These are phyloP conservation scores for Isotomurus palustris DNA, from an alignment of 2,888 invertebrate genomes.

Conservation along the genomic window DNA sequence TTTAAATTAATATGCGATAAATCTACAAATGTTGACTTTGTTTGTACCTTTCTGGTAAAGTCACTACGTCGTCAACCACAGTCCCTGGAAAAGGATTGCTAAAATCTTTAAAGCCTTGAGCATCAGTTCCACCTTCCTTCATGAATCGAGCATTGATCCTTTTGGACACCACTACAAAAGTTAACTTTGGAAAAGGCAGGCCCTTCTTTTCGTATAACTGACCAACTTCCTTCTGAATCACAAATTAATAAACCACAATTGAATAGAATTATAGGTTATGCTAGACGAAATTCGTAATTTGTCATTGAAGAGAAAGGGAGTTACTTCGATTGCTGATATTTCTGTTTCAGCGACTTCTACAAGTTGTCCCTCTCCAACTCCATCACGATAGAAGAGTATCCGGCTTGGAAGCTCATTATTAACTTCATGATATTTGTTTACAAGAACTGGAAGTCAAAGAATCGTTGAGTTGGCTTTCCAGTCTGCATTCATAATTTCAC, in stretches of 20 bases:
- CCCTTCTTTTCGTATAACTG: not conserved
- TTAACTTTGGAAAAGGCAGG: constrained; percentile 52
- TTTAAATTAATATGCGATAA: too few relatives aligned
- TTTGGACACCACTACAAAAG: constrained; percentile 83
- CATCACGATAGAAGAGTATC: constrained; percentile 85
- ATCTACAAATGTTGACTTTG: too few relatives aligned
- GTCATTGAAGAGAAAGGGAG: too few relatives aligned
- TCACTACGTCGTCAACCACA: constrained; percentile 77
- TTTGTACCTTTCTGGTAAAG: constrained; percentile 60
- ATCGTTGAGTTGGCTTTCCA: too few relatives aligned
- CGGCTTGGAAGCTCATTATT: constrained; percentile 61
- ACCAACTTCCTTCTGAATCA: too few relatives aligned
- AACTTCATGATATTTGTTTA: not conserved
- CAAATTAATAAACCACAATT: too few relatives aligned
- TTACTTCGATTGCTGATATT: constrained; percentile 63
- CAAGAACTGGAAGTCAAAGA: not conserved
- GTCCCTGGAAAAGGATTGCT: constrained; percentile 74
- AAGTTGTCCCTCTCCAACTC: constrained; percentile 85
- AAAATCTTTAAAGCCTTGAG: not conserved
- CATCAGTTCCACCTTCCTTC: constrained; percentile 49
- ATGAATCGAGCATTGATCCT: constrained; percentile 59
- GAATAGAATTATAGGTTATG: too few relatives aligned
- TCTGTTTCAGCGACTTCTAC: constrained; percentile 67
- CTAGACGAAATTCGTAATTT: too few relatives aligned
- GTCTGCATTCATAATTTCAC: too few relatives aligned